These are phyloP conservation scores for Crenuchus spilurus DNA, from an alignment of 2,797 vertebrate species.

Conservation along the genomic window DNA sequence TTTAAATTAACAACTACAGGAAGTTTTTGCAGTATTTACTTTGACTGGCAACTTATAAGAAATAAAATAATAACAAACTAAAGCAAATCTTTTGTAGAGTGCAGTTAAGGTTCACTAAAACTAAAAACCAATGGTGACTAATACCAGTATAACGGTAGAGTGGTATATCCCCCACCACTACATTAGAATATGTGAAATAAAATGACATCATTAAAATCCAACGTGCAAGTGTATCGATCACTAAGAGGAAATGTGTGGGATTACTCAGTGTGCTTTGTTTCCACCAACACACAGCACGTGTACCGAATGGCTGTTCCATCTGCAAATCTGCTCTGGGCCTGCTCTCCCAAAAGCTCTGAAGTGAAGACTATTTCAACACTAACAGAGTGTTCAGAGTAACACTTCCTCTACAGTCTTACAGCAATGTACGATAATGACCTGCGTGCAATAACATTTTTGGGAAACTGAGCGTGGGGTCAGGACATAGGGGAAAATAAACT, in stretches of 20 bases:
- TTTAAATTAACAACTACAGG: too few relatives aligned
- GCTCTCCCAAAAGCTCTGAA: slow-evolving; percentile 4
- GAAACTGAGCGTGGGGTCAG: neutral
- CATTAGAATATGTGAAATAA: neutral
- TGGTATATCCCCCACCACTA: too few relatives aligned
- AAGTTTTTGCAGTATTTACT: too few relatives aligned
- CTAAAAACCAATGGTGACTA: neutral
- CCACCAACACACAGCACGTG: slow-evolving; percentile 51
- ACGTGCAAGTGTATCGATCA: slow-evolving; percentile 34
- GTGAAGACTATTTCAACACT: neutral
- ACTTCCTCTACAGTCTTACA: neutral
- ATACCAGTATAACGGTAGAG: neutral
- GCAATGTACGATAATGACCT: neutral
- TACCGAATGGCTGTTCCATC: slow-evolving; percentile 34
- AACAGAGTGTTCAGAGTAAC: neutral
- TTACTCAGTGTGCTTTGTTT: slow-evolving; percentile 52
- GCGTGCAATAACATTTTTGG: neutral
- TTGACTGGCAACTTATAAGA: too few relatives aligned
- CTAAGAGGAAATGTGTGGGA: slow-evolving; percentile 55
- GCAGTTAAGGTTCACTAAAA: neutral
- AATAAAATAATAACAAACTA: too few relatives aligned
- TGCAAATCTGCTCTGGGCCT: slow-evolving; percentile 33
- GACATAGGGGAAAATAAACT: neutral
- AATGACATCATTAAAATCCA: slow-evolving; percentile 16
- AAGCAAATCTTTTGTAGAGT: too few relatives aligned